phyloP scores from a whole-genome alignment of 2,113 vertebrate species.

The Cromileptes altivelis region DNA sequence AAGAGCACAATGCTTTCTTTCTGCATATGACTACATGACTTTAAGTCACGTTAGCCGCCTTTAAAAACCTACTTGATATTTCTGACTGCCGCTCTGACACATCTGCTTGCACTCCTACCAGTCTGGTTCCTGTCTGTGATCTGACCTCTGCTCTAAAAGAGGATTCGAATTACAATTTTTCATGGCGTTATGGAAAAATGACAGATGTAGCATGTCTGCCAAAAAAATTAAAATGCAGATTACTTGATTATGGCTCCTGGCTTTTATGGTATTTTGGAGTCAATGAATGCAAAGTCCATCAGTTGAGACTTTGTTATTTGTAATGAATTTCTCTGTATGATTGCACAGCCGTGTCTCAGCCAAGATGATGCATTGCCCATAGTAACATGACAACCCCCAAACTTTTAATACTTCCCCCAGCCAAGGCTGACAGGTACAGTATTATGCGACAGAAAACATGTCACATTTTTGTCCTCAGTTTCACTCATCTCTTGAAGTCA shows the following conservation, averaged over 20 bases:
- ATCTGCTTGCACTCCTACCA: conserved; percentile 19
- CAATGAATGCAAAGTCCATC: neutral
- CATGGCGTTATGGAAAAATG: neutral
- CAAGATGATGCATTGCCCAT: neutral
- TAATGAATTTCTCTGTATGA: conserved; percentile 7
- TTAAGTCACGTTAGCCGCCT: conserved; percentile 4
- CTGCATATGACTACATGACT: neutral
- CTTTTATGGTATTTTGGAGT: conserved; percentile 9
- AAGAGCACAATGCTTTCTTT: conserved; percentile 29
- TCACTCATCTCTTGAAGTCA: conserved; percentile 46
- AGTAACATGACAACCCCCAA: neutral
- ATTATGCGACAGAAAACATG: neutral
- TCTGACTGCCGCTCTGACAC: neutral
- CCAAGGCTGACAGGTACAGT: conserved; percentile 20
- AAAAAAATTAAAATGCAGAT: conserved; percentile 38
- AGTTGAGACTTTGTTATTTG: neutral
- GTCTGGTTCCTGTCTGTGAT: conserved; percentile 17
- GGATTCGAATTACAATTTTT: conserved; percentile 29
- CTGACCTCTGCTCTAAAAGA: conserved; percentile 18
- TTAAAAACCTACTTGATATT: conserved; percentile 8
- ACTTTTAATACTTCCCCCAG: neutral
- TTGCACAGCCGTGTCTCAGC: conserved; percentile 14
- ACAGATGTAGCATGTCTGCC: conserved; percentile 6
- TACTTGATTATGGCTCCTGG: conserved; percentile 1
- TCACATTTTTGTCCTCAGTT: conserved; percentile 34